These are phyloP conservation scores for Brachionus rotundiformis DNA, from an alignment of 1,140 invertebrate genomes.

Conservation along the genomic window DNA sequence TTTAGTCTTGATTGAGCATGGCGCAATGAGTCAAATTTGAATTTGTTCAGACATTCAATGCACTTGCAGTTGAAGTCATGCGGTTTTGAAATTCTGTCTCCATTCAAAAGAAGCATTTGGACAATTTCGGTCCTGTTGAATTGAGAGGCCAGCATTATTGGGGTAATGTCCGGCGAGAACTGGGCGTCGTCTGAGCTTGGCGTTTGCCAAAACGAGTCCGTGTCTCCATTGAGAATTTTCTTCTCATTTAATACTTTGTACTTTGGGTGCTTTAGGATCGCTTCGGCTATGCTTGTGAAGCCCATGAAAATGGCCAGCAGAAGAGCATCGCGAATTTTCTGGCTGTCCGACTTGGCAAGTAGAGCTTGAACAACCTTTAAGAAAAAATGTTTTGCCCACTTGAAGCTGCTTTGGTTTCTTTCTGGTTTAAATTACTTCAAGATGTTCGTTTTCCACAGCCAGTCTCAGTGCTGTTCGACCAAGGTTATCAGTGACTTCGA, in stretches of 20 bases:
- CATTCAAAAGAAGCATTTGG: slow-evolving; percentile 60
- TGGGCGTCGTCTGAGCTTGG: slow-evolving; percentile 54
- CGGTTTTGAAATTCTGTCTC: slow-evolving; percentile 65
- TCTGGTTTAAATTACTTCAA: slow-evolving; percentile 56
- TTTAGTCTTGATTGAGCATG: slow-evolving; percentile 59
- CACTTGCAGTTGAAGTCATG: slow-evolving; percentile 70
- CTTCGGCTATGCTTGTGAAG: slow-evolving; percentile 61
- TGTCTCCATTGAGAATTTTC: slow-evolving; percentile 29
- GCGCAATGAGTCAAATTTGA: slow-evolving; percentile 60
- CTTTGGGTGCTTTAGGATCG: slow-evolving; percentile 61
- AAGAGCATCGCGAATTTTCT: slow-evolving; percentile 61
- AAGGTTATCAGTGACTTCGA: slow-evolving; percentile 59
- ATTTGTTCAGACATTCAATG: slow-evolving; percentile 66
- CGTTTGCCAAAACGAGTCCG: slow-evolving; percentile 51
- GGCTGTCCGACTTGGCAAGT: slow-evolving; percentile 58
- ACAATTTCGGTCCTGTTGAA: slow-evolving; percentile 60
- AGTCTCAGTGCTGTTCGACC: slow-evolving; percentile 59
- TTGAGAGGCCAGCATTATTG: slow-evolving; percentile 58
- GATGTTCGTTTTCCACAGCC: slow-evolving; percentile 60
- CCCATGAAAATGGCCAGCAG: slow-evolving; percentile 62
- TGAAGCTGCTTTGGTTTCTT: not conserved
- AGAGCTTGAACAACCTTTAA: slow-evolving; percentile 57
- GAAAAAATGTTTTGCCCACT: too few relatives aligned
- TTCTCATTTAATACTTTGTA: slow-evolving; percentile 54
- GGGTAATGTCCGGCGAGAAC: slow-evolving; percentile 60